Percentiles rank a stretch among this genome's conserved stretches.
Conservation (phyloP, 1,140 invertebrate genomes). For the Cyrtorhinus lividipennis region DNA sequence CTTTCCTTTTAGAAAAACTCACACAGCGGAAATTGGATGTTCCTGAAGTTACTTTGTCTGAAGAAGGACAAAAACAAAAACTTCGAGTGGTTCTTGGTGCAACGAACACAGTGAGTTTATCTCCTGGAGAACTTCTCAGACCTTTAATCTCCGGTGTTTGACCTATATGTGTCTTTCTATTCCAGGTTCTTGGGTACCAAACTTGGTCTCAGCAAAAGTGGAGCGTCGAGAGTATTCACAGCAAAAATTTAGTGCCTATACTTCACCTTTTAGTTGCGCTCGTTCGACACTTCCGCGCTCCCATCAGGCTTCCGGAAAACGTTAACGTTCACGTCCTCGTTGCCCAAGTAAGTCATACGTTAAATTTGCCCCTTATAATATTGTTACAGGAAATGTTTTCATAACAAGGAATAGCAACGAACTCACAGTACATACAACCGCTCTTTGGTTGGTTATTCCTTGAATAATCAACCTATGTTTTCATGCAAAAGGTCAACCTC, state of each 20-base stretch:
- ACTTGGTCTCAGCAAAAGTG: constrained; percentile 53
- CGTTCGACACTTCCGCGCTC: constrained; percentile 85
- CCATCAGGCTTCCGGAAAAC: constrained; percentile 89
- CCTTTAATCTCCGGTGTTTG: background rate
- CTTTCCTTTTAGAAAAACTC: constrained; percentile 58
- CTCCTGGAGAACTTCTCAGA: background rate
- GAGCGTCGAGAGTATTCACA: constrained; percentile 91
- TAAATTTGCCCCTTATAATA: background rate
- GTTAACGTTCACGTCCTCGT: constrained; percentile 81
- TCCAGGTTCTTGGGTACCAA: constrained; percentile 41
- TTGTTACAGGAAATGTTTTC: too few relatives aligned
- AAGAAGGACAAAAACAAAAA: constrained; percentile 95
- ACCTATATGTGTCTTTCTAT: constrained; percentile 14
- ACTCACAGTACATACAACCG: too few relatives aligned
- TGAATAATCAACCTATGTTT: too few relatives aligned
- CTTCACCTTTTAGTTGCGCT: constrained; percentile 85
- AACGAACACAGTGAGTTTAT: constrained; percentile 53
- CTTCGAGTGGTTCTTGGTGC: constrained; percentile 72
- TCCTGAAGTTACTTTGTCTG: constrained; percentile 95
- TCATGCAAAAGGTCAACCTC: too few relatives aligned
- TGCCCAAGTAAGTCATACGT: constrained; percentile 41
- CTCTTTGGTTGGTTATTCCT: too few relatives aligned
- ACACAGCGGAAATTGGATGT: constrained; percentile 84
- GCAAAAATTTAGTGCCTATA: constrained; percentile 91
- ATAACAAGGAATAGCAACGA: too few relatives aligned